Base-by-base conservation (phyloP, 2,113 vertebrate genomes). In the Nycticorax nycticorax region DNA sequence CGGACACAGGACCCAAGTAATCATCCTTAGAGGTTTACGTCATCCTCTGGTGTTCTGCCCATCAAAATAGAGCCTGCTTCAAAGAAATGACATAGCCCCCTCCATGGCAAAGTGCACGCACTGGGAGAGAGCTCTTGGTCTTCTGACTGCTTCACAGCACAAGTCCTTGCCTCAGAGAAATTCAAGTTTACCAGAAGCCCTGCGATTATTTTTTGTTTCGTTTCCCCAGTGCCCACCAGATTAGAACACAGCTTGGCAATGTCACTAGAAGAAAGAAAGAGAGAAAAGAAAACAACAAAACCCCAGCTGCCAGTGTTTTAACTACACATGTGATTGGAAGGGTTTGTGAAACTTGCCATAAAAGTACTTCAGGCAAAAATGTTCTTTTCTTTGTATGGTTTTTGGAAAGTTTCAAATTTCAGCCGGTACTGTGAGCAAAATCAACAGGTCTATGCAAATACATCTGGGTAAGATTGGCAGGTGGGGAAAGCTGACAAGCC, bases 11-110 rank as follows among this genome's bases (percentile, higher is more conserved):
- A 96, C 93, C 92, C 95, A 94, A 96, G 60, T 95, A 95, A 94
- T 96, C 92, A 95, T 96, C 91, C 94, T 97, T 88, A 67, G 87
- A 92, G 62, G 85, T 96, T 98, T 98, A 97, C 80, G 10, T 98
- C 98, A 98, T 71, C 88, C 74, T 96, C 96, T 98, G 98, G 98
- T 97, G 87, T 66, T 84, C 81, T 97, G 97, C 98, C 98, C 94
- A 97, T 96, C 95, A 97, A 97, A 98, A 98, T 82, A 98, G 43
- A 93, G 93, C 71, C 97, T 95, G 91, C 96, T 97, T 98, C 97
- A 98, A 98, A 98, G 97, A 95, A 96, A 82, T 95, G 17, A 96
- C 95, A 96, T 68, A 92, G 92, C 67, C 94, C 95, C 85, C 95
- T 97, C 9, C 2, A 95, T 89, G 95, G 96, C 96, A 96, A 96